These are phyloP conservation scores for Pollachius pollachius DNA, from an alignment of 2,113 vertebrate species.

Conservation along the genomic window DNA sequence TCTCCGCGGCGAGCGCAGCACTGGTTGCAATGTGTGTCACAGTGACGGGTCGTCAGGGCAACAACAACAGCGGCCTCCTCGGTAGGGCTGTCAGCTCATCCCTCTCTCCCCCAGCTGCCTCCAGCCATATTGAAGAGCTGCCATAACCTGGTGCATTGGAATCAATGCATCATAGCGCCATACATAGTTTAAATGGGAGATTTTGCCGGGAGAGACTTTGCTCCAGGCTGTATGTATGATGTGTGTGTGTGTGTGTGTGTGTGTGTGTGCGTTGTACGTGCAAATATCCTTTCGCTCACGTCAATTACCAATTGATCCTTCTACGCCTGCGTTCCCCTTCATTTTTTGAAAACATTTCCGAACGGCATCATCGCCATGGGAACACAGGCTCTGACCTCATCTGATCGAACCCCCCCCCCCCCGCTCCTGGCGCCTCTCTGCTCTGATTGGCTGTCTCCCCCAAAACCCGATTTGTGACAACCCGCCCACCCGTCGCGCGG, in stretches of 20 bases:
- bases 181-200: constrained; percentile 55
- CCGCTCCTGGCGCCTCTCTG: neutral
- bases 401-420: neutral
- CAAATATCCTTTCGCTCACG: constrained; percentile 14
- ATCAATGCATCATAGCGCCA: constrained; percentile 54
- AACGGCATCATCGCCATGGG: constrained; percentile 31
- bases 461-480: no score
- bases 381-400: constrained; percentile 9
- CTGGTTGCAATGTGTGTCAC: constrained; percentile 38
- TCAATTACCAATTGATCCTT: constrained; percentile 37
- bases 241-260: neutral
- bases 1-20: constrained; percentile 32
- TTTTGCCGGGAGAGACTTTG: constrained; percentile 33
- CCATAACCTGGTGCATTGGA: constrained; percentile 67
- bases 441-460: neutral
- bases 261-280: constrained; percentile 14
- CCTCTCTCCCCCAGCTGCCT: constrained; percentile 34
- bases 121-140: constrained; percentile 60
- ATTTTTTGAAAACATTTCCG: constrained; percentile 10
- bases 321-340: constrained; percentile 11
- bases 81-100: constrained; percentile 42
- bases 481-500: neutral
- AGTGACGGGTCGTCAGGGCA: constrained; percentile 61
- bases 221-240: constrained; percentile 27
- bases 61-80: constrained; percentile 54